Percentiles rank a stretch among this genome's conserved stretches.
Conservation (phyloP, 2,888 invertebrate species). For the Habroteleia sp. region DNA sequence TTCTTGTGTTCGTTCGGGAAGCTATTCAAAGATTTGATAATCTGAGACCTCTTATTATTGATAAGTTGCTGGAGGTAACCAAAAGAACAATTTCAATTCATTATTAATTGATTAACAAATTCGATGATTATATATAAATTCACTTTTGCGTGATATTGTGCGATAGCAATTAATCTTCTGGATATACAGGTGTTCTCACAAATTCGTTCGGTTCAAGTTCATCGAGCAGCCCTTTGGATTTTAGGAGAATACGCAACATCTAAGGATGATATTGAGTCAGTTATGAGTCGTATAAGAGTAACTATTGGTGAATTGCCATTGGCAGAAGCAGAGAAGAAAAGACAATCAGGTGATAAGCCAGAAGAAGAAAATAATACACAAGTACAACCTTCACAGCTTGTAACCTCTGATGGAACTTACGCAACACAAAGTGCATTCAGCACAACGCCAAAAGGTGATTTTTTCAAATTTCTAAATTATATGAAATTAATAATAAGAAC, state of each 20-base stretch:
- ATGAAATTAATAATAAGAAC: too few relatives aligned
- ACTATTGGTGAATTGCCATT: conserved; percentile 84
- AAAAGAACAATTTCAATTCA: too few relatives aligned
- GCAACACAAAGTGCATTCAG: conserved; percentile 99
- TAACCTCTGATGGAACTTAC: conserved; percentile 99
- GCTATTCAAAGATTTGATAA: conserved; percentile 96
- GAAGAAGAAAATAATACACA: conserved; percentile 80
- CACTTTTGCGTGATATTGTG: too few relatives aligned
- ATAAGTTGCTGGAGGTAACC: conserved; percentile 82
- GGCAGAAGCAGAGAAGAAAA: conserved; percentile 86
- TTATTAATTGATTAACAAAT: too few relatives aligned
- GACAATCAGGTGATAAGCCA: conserved; percentile 87
- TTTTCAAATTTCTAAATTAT: too few relatives aligned
- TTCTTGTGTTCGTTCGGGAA: conserved; percentile 96
- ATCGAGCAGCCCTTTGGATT: conserved; percentile 98
- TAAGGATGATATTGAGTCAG: conserved; percentile 88
- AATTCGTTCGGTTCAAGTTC: conserved; percentile 95
- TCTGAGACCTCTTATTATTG: conserved; percentile 90
- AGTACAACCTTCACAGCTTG: conserved; percentile 85
- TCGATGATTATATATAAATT: too few relatives aligned
- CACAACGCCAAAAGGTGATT: conserved; percentile 83
- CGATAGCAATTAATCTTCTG: too few relatives aligned
- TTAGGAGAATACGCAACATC: conserved; percentile 96
- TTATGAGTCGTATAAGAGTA: conserved; percentile 88
- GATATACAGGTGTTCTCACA: conserved; percentile 90